Conservation (phyloP, 2,888 invertebrate species). For the Cryptus armator region DNA sequence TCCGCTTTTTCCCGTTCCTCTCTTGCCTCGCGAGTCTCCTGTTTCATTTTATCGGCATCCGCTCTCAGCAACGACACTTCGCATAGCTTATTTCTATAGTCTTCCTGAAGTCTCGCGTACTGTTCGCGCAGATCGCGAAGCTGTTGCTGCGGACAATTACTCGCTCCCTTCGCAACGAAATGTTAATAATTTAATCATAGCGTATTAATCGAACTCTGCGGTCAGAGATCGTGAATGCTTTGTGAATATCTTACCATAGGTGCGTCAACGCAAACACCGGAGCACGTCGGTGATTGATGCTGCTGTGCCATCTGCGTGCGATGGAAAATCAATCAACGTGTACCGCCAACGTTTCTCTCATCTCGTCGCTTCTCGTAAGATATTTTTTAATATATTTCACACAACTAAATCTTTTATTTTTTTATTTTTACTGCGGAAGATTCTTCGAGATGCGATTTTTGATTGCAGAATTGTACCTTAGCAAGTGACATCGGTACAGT, state of each 20-base stretch:
- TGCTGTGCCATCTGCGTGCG: constrained; percentile 72
- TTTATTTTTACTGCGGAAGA: neutral
- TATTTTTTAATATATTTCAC: constrained; percentile 33
- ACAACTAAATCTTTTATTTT: constrained; percentile 27
- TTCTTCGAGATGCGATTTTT: neutral
- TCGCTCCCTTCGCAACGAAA: constrained; percentile 73
- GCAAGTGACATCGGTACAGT: constrained; percentile 58
- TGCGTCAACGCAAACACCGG: constrained; percentile 78
- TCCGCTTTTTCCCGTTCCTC: constrained; percentile 87
- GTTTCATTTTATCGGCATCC: constrained; percentile 86
- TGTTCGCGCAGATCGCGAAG: constrained; percentile 88
- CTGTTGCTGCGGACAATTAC: constrained; percentile 86
- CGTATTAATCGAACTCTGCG: neutral
- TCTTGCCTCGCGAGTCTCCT: constrained; percentile 83
- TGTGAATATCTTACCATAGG: constrained; percentile 74
- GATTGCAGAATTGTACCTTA: constrained; percentile 71
- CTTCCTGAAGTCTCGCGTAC: constrained; percentile 88
- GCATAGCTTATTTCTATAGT: constrained; percentile 89
- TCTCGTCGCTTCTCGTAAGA: constrained; percentile 53
- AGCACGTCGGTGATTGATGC: constrained; percentile 70
- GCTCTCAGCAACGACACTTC: constrained; percentile 88
- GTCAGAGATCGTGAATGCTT: neutral
- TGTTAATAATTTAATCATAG: neutral
- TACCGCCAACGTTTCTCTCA: constrained; percentile 29
- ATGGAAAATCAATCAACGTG: constrained; percentile 66